These are phyloP conservation scores for Pempheris klunzingeri DNA, from an alignment of 2,797 vertebrate species.

Conservation along the genomic window DNA sequence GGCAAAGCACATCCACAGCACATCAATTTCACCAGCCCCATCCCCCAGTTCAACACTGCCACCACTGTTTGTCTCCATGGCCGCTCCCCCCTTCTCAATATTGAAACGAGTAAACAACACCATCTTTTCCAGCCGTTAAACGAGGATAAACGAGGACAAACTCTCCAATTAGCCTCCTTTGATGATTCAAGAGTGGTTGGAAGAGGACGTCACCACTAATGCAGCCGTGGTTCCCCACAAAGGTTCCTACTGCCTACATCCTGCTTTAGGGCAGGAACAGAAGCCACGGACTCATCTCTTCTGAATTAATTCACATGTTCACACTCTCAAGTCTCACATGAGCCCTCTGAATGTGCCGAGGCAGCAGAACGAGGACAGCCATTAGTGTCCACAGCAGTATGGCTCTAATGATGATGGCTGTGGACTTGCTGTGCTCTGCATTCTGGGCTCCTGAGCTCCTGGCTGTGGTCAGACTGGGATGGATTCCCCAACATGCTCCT, in stretches of 20 bases:
- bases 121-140: conserved; percentile 73
- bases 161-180: conserved; percentile 70
- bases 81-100: conserved; percentile 57
- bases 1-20: conserved; percentile 50
- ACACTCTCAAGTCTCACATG: conserved; percentile 75
- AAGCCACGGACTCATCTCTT: conserved; percentile 59
- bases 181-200: conserved; percentile 59
- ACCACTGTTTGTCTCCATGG: conserved; percentile 59
- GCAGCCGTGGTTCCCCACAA: conserved; percentile 16
- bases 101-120: conserved; percentile 74
- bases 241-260: conserved; percentile 26
- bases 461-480: conserved; percentile 39
- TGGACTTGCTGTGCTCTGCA: conserved; percentile 81
- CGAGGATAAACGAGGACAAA: conserved; percentile 80
- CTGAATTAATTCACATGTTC: conserved; percentile 74
- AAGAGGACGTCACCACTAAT: conserved; percentile 46
- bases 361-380: conserved; percentile 80
- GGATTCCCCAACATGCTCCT: conserved; percentile 50
- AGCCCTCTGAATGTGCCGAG: conserved; percentile 78
- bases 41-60: conserved; percentile 72
- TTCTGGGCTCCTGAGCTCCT: conserved; percentile 57
- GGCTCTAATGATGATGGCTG: conserved; percentile 85
- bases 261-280: conserved; percentile 28
- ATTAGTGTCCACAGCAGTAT: conserved; percentile 76
- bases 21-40: conserved; percentile 65